Base-by-base conservation (phyloP, 2,797 vertebrate genomes). In the Trematomus bernacchii region DNA sequence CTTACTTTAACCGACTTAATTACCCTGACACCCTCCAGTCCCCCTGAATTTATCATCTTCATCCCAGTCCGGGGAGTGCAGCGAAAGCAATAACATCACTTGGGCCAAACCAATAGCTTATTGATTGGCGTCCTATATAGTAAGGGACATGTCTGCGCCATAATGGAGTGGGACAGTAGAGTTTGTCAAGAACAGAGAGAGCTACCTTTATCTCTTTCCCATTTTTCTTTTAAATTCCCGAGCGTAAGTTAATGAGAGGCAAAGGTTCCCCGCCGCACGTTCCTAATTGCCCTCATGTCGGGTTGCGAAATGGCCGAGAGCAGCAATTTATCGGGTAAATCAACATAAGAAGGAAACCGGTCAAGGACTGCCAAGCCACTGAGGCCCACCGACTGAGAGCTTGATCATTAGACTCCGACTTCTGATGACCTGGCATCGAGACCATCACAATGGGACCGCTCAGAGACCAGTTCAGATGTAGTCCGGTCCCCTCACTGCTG, bases 31-130 rank as follows among this genome's bases (percentile, higher is more conserved):
- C 85, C 80, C 79, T 85, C 85, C 66, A 87, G 85, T 85, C 86
- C 87, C 86, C 85, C 82, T 84, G 85, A 93, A 94, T 95, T 92
- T 93, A 94, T 95, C 91, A 94, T 92, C 87, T 90, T 90, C 83
- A 90, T 85, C 82, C 82, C 53, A 88, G 87, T 91, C 85, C 74
- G 44, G 73, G 84, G 79, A 93, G 81, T 92, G 92, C 92, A 93
- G 85, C 87, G 89, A 84, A 87, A 94, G 92, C 92, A 92, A 90
- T 92, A 94, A 85, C 85, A 82, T 86, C 87, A 84, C 90, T 88
- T 84, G 83, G 82, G 64, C 85, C 88, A 81, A 93, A 91, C 86
- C 79, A 71, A 87, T 87, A 71, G 85, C 52, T 76, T 90, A 94
- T 95, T 89, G 92, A 95, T 94, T 87, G 82, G 79, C 68, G 89